A percentile compares a stretch with the other conserved stretches of the same genome.
Conservation (phyloP, 2,797 vertebrate species). For the Molossus alvarezi region DNA sequence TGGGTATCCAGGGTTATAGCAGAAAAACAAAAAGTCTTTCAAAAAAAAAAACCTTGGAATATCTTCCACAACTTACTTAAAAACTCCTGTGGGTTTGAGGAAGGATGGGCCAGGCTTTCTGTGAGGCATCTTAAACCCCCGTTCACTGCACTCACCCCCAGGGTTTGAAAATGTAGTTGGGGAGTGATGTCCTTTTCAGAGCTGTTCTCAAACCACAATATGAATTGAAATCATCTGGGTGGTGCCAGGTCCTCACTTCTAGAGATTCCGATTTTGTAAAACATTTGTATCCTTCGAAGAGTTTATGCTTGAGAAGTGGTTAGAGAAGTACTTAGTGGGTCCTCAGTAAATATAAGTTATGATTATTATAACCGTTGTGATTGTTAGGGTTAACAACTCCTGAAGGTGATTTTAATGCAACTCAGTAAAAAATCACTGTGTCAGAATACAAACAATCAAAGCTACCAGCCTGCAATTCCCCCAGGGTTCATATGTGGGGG, state of each 20-base stretch:
- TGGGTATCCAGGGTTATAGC: not conserved
- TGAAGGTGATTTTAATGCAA: not conserved
- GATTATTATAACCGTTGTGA: not conserved
- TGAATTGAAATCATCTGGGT: not conserved
- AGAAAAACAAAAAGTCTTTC: not conserved
- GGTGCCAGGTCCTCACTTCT: not conserved
- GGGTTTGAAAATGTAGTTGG: not conserved
- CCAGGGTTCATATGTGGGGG: rapidly evolving
- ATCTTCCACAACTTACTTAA: not conserved
- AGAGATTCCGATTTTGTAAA: constrained; percentile 12
- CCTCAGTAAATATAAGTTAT: not conserved
- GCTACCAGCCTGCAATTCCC: rapidly evolving
- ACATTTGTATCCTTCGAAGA: not conserved
- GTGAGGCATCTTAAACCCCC: not conserved
- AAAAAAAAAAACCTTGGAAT: not conserved
- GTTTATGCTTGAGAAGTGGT: not conserved
- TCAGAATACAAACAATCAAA: not conserved
- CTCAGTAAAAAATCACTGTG: not conserved
- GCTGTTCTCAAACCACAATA: not conserved
- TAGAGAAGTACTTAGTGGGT: not conserved
- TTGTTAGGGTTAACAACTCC: not conserved
- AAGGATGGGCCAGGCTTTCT: not conserved
- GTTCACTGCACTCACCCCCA: not conserved
- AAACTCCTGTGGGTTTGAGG: not conserved
- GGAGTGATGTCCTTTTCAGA: not conserved